These are phyloP conservation scores for Tolypeutes matacus DNA, from an alignment of 2,797 vertebrate species.

Conservation along the genomic window DNA sequence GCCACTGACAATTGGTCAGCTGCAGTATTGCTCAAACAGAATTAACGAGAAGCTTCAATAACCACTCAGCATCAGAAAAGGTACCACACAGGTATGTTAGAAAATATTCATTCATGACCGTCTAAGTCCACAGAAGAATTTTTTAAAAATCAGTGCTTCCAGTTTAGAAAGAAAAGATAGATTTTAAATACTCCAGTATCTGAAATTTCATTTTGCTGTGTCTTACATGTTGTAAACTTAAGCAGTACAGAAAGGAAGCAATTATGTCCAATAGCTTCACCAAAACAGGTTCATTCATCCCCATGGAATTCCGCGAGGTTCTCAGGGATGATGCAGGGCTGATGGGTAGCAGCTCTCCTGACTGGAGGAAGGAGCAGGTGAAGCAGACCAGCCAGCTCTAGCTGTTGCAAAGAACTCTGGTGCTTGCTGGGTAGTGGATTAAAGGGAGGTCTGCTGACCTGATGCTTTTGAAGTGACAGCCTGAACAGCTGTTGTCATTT, in stretches of 20 bases:
- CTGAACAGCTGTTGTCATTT: background rate
- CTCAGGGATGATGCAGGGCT: background rate
- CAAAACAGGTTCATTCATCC: background rate
- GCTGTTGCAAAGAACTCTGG: fast-evolving
- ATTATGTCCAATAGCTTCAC: background rate
- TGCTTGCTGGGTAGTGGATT: fast-evolving
- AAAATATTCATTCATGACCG: background rate
- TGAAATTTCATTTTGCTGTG: background rate
- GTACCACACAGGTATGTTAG: background rate
- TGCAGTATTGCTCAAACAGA: background rate
- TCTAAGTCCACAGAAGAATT: background rate
- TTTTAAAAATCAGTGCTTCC: background rate
- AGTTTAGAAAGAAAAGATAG: background rate
- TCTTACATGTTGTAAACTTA: background rate
- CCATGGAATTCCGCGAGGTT: background rate
- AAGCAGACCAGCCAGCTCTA: background rate
- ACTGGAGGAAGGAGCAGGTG: background rate
- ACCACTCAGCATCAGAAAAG: background rate
- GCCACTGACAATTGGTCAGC: background rate
- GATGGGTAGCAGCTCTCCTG: fast-evolving
- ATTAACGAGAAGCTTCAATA: background rate
- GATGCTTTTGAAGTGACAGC: background rate
- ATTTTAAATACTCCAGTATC: background rate
- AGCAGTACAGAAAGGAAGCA: background rate
- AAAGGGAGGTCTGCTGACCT: background rate